These are phyloP conservation scores for Empis livida DNA, from an alignment of 2,888 invertebrate species.

Conservation along the genomic window DNA sequence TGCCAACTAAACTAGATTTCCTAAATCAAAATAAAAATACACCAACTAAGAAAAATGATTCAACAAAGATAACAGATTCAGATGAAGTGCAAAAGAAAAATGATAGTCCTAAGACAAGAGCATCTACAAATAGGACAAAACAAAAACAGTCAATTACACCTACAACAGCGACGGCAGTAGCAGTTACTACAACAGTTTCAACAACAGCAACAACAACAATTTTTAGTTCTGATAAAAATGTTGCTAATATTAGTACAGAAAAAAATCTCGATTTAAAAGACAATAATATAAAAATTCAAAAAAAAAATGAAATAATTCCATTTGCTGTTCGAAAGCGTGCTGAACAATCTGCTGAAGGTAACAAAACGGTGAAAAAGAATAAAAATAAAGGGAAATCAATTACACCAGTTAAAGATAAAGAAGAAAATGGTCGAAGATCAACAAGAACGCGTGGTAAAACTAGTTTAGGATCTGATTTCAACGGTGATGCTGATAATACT, in stretches of 20 bases:
- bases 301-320: constrained; percentile 24
- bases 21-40: constrained; percentile 37
- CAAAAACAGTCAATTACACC: constrained; percentile 20
- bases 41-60: constrained; percentile 19
- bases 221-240: no score
- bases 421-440: constrained; percentile 30
- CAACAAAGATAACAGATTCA: constrained; percentile 16
- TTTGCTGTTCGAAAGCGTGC: constrained; percentile 46
- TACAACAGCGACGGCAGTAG: constrained; percentile 16
- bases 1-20: constrained; percentile 60
- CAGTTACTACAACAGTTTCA: constrained; percentile 17
- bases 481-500: constrained; percentile 10
- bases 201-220: constrained; percentile 5
- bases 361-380: constrained; percentile 38
- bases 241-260: constrained; percentile 1
- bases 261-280: constrained; percentile 6
- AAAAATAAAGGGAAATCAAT: constrained; percentile 41
- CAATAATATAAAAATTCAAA: constrained; percentile 8
- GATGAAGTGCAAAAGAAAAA: constrained; percentile 11
- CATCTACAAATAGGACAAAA: constrained; percentile 14
- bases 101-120: not conserved
- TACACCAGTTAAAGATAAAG: constrained; percentile 28
- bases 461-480: constrained; percentile 16
- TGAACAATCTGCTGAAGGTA: constrained; percentile 33
- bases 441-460: constrained; percentile 19